Evolutionary conservation across 2,113 vertebrate species (phyloP).

Genomic region (Engystomops pustulosus): DNA sequence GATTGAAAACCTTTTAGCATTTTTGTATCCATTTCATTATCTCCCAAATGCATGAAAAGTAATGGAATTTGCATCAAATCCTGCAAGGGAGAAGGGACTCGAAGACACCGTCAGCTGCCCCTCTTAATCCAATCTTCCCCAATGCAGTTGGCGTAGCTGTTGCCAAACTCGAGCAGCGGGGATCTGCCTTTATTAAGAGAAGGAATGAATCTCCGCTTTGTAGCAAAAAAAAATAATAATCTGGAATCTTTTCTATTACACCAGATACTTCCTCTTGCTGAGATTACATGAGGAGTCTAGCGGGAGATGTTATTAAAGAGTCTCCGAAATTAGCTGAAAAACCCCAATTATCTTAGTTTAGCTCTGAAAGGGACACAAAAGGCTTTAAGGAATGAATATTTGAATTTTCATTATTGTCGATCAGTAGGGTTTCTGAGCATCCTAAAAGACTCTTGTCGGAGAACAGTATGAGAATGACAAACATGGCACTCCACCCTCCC

Average conservation of each 20-base stretch:
- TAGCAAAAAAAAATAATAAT: conserved; percentile 66
- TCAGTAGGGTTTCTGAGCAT: conserved; percentile 71
- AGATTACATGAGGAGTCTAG: conserved; percentile 81
- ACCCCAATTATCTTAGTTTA: conserved; percentile 73
- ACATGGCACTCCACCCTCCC: neutral
- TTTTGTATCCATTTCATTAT: conserved; percentile 85
- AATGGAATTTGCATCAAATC: conserved; percentile 91
- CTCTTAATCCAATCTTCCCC: conserved; percentile 90
- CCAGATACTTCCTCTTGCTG: conserved; percentile 83
- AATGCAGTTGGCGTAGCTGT: conserved; percentile 75
- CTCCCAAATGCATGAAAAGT: conserved; percentile 77
- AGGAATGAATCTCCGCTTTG: conserved; percentile 80
- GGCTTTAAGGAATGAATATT: conserved; percentile 76
- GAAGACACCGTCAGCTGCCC: conserved; percentile 79
- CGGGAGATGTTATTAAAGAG: conserved; percentile 81
- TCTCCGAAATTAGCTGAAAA: conserved; percentile 76
- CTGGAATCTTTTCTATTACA: conserved; percentile 81
- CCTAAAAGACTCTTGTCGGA: conserved; percentile 74
- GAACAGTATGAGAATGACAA: conserved; percentile 48
- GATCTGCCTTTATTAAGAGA: conserved; percentile 81
- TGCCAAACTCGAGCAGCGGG: conserved; percentile 85
- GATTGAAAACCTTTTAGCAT: conserved; percentile 80
- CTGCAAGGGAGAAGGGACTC: conserved; percentile 78
- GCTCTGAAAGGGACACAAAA: conserved; percentile 71
- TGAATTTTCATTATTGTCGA: conserved; percentile 77